Evolutionary conservation across 2,888 invertebrate genomes (phyloP), one percentile per base, ranked within the genome.

Genomic region (Leptura quadrifasciata): DNA sequence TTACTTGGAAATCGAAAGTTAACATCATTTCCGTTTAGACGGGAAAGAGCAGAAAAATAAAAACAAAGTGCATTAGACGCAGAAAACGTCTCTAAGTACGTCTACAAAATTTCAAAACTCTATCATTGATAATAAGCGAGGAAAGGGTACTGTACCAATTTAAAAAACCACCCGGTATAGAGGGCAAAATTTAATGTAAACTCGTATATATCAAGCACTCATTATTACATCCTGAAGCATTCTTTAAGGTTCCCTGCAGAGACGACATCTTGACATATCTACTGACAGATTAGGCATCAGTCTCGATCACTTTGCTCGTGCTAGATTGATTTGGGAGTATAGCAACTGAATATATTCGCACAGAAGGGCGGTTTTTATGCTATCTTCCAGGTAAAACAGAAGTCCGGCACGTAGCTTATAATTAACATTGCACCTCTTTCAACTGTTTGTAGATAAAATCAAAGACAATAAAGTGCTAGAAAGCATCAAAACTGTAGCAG

Each of bases 261-360:
- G 47, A n/a, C 1, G 47, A 47, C 47, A 47, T 47, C 47, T 47
- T n/a, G 47, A 47, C 47, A 47, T n/a, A n/a, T 47, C 47, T 47
- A 47, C 47, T 47, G 47, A 47, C 47, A 47, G 47, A 47, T 47
- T n/a, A 47, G 47, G 47, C 47, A 47, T 47, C 47, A 47, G 47
- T n/a, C n/a, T n/a, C 12, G n/a, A 39, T 12, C 39, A 12, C 39
- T n/a, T 47, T 5, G 5, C 47, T 47, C 47, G n/a, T 47, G 47
- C 15, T 47, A 47, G 5, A 47, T 47, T n/a, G 47, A 47, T 47
- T 15, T 47, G 47, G n/a, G 39, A 39, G 10, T 39, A 39, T 0
- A 39, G 47, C 15, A 47, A 47, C 47, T 47, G 47, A 47, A 47
- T 47, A 47, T 15, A n/a, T 47, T 47, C n/a, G 47, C 47, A 47